Base-by-base conservation (phyloP, 2,797 vertebrate genomes). In the Sebastes cheni region DNA sequence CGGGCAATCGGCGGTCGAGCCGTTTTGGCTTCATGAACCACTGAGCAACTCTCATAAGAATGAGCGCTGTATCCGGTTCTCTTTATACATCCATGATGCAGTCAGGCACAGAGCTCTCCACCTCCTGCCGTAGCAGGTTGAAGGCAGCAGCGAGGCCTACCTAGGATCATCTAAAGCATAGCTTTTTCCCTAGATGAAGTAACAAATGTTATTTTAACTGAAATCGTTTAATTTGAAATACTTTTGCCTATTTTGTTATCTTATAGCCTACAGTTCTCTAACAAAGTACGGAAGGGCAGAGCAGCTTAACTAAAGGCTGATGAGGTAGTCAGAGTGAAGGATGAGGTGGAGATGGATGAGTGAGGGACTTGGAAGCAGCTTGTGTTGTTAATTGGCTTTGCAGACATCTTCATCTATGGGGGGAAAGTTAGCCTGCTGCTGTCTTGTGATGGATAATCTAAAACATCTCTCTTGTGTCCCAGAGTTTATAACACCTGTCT, bases 301-400 rank as follows among this genome's bases (percentile, higher is more conserved):
- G 70, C 30, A 34, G 72, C 58, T 72, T 75, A 61, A 80, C 62
- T 54, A 69, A 77, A 68, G 59, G 66, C 77, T 70, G 42, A 46
- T n/a, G 69, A 69, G 66, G 54, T 69, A 59, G 50, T 6, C 20
- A 30, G 56, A 83, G 56, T 4, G 23, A 77, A 72, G 22, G 81
- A 62, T 71, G 85, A 80, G 78, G 46, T 23, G 16, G 65, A 82
- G 84, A 89, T 52, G 80, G 72, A 87, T 82, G 77, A 89, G 70
- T 69, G 54, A 46, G 66, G 72, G 56, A 75, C 74, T 74, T 46
- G 79, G 70, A 69, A 90, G 86, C 91, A 93, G 91, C 93, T 84
- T 92, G 88, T 70, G 73, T 64, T 68, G 69, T 74, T 93, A 93
- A 93, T 91, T 85, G 83, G 75, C 68, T 11, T 22, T 72, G 46